Percentiles rank a stretch among this genome's conserved stretches.
phyloP scores from a whole-genome alignment of 2,888 invertebrate species.

The Tetramorium bicarinatum region DNA sequence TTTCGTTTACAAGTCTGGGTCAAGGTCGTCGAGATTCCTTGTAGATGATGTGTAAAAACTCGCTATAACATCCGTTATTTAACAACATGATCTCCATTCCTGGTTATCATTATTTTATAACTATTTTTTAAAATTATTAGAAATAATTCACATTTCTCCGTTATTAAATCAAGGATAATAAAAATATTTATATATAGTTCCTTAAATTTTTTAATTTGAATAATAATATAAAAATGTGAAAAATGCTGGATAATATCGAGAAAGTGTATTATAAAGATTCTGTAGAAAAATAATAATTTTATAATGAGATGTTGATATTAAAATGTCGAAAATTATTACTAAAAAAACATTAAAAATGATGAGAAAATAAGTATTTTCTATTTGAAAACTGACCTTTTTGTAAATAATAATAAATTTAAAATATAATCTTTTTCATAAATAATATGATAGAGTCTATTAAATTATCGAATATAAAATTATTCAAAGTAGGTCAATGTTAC shows the following conservation, averaged over 20 bases:
- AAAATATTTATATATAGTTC: background rate
- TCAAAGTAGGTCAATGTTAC: background rate
- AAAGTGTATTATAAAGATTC: background rate
- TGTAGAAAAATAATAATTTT: background rate
- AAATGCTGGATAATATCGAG: background rate
- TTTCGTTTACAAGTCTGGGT: conserved; percentile 68
- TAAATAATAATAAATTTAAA: background rate
- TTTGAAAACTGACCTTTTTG: background rate
- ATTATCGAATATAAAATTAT: background rate
- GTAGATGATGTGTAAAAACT: background rate
- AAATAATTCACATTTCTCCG: background rate
- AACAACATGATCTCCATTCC: background rate
- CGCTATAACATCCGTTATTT: background rate
- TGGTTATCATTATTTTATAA: conserved; percentile 16
- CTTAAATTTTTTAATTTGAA: background rate
- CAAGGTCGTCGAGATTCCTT: conserved; percentile 67
- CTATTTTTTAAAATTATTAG: background rate
- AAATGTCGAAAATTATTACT: background rate
- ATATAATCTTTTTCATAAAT: background rate
- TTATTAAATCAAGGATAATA: background rate
- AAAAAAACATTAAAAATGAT: background rate
- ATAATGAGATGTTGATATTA: background rate
- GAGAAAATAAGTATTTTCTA: background rate
- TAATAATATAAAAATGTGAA: conserved; percentile 13
- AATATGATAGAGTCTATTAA: background rate